Evolutionary conservation across 2,113 vertebrate genomes (phyloP).

Genomic region (Podiceps cristatus): DNA sequence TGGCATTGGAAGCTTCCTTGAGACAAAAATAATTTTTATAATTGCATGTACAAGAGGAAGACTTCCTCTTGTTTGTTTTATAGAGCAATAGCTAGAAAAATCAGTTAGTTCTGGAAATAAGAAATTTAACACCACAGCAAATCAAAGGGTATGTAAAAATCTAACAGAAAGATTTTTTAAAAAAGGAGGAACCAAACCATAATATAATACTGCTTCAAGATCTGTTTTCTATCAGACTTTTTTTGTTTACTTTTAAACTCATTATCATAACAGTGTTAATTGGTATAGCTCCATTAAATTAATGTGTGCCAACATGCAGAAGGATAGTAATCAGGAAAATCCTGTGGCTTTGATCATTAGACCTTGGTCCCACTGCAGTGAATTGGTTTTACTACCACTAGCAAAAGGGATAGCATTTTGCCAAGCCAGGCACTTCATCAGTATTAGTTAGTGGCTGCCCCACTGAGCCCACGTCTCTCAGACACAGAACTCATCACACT

Average conservation of each 20-base stretch:
- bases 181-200: not conserved
- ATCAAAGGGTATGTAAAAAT: not conserved
- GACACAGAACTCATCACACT: not conserved
- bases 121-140: not conserved
- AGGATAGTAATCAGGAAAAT: not conserved
- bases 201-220: not conserved
- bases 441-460: not conserved
- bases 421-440: not conserved
- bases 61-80: not conserved
- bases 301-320: not conserved
- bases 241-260: not conserved
- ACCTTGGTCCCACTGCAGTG: not conserved
- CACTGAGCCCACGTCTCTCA: accelerated
- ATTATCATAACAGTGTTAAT: not conserved
- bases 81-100: not conserved
- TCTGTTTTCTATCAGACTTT: not conserved
- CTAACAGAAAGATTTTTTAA: not conserved
- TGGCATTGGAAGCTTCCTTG: not conserved
- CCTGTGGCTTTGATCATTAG: not conserved
- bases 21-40: not conserved
- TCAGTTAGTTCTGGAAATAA: not conserved
- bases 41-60: not conserved
- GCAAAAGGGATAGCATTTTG: not conserved
- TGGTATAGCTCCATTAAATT: not conserved
- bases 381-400: not conserved